These are phyloP conservation scores for Penaeus vannamei DNA, from an alignment of 1,140 invertebrate species.

Conservation along the genomic window DNA sequence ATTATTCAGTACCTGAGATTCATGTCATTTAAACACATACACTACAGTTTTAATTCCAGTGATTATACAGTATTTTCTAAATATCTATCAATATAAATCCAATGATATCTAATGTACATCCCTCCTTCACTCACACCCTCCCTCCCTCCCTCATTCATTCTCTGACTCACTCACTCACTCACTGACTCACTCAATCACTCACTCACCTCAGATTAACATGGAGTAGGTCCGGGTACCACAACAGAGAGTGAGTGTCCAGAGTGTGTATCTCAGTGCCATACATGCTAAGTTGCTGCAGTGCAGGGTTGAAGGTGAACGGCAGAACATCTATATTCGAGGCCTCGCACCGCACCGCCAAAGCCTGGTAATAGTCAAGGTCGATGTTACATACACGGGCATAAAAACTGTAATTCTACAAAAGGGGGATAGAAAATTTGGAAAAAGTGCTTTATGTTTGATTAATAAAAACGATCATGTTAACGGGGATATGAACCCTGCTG, in stretches of 20 bases:
- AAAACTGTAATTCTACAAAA: neutral
- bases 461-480: no score
- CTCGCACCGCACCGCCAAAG: conserved; percentile 56
- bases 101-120: no score
- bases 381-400: neutral
- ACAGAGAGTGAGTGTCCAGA: conserved; percentile 55
- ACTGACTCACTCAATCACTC: neutral
- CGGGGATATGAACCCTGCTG: no score
- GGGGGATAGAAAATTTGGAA: neutral
- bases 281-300: conserved; percentile 60
- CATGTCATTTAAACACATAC: no score
- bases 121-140: no score
- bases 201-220: conserved; percentile 64
- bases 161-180: no score
- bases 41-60: no score
- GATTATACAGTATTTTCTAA: no score
- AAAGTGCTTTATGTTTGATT: no score
- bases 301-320: conserved; percentile 59
- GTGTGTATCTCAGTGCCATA: conserved; percentile 64
- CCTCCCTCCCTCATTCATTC: no score
- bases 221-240: conserved; percentile 56
- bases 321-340: conserved; percentile 59
- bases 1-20: no score
- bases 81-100: no score
- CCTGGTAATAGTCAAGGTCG: neutral